These are phyloP conservation scores for Dasysyrphus tricinctus DNA, from an alignment of 2,888 invertebrate species.

Conservation along the genomic window DNA sequence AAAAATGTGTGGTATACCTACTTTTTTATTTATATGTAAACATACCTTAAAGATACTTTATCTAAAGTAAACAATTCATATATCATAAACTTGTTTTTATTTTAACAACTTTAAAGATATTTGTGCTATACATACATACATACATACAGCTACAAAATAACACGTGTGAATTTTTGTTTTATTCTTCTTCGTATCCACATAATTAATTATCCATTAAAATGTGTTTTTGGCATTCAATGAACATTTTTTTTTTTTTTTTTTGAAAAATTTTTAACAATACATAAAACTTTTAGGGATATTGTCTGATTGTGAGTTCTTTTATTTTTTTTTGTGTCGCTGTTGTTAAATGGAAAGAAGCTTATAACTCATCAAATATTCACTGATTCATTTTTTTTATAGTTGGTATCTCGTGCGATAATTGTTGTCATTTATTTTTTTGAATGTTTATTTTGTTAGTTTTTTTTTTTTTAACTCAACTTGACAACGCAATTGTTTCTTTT, in stretches of 20 bases:
- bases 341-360: not conserved
- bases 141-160: not conserved
- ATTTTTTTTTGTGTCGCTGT: not conserved
- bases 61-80: constrained; percentile 23
- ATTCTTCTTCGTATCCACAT: constrained; percentile 45
- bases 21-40: not conserved
- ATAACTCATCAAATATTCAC: constrained; percentile 8
- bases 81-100: constrained; percentile 9
- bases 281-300: not conserved
- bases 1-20: not conserved
- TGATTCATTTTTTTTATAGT: constrained; percentile 6
- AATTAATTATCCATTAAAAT: constrained; percentile 65
- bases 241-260: not conserved
- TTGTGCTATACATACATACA: constrained; percentile 18
- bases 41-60: constrained; percentile 7
- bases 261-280: constrained; percentile 10
- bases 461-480: not conserved
- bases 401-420: constrained; percentile 5
- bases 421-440: constrained; percentile 20
- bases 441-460: too few relatives aligned
- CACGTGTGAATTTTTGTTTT: constrained; percentile 59
- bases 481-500: not conserved
- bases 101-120: not conserved
- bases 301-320: not conserved
- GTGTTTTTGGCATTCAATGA: constrained; percentile 51